phyloP scores from a whole-genome alignment of 2,113 vertebrate genomes.

The Cheirogaleus medius region DNA sequence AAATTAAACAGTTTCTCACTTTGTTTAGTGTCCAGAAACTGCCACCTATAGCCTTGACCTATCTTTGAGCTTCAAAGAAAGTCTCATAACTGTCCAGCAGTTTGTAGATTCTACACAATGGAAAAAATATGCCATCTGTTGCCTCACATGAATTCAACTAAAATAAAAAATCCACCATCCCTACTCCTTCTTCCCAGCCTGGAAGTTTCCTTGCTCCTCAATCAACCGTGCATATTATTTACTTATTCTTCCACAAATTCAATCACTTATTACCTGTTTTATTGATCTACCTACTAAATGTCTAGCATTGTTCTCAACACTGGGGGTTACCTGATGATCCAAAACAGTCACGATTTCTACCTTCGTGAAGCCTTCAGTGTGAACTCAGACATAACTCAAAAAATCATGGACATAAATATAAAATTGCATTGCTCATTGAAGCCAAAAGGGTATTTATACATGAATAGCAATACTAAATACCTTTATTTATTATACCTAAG shows the following conservation, averaged over 20 bases:
- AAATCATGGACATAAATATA: background rate
- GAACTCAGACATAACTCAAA: background rate
- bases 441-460: background rate
- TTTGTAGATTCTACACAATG: background rate
- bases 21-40: background rate
- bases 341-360: background rate
- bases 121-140: constrained; percentile 21
- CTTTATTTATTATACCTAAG: background rate
- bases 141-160: background rate
- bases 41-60: constrained; percentile 19
- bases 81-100: background rate
- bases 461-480: background rate
- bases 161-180: constrained; percentile 3
- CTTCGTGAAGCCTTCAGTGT: background rate
- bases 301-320: background rate
- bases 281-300: background rate
- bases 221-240: background rate
- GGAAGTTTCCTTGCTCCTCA: constrained; percentile 10
- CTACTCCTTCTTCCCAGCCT: background rate
- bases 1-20: background rate
- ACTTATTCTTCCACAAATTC: background rate
- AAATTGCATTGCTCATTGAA: background rate
- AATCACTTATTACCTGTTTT: background rate
- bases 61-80: constrained; percentile 30
- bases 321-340: background rate